Conservation (phyloP, 2,113 vertebrate genomes). For the Lontra canadensis region DNA sequence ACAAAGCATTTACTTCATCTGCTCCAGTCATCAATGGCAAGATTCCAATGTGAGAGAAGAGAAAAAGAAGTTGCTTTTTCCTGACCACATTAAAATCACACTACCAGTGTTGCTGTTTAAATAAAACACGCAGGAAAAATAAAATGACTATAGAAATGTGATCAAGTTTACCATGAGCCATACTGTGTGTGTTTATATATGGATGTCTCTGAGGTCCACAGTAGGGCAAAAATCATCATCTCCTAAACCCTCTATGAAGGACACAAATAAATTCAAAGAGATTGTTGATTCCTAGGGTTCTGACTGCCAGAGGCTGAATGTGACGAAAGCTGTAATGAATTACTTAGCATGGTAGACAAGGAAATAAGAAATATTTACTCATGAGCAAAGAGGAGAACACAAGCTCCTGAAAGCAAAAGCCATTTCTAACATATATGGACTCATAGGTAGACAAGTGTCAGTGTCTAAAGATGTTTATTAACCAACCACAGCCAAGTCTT, state of each 20-base stretch:
- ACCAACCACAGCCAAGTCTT: neutral
- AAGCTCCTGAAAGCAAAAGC: neutral
- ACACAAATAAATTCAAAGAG: neutral
- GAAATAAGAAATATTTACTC: neutral
- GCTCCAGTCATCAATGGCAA: constrained; percentile 64
- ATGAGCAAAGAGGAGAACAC: neutral
- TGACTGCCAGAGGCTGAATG: neutral
- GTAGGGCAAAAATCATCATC: neutral
- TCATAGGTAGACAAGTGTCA: neutral
- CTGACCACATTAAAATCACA: constrained; percentile 51
- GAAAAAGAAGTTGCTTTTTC: neutral
- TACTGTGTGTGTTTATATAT: too few relatives aligned
- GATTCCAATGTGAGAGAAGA: constrained; percentile 56
- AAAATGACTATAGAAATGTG: constrained; percentile 15
- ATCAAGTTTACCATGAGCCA: neutral
- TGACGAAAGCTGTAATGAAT: neutral
- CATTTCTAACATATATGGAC: neutral
- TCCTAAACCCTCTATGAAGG: neutral
- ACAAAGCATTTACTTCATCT: constrained; percentile 22
- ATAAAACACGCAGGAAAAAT: constrained; percentile 50
- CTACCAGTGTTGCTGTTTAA: constrained; percentile 49
- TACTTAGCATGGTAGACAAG: neutral
- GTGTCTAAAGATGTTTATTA: neutral
- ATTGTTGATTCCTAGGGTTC: neutral
- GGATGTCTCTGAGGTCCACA: neutral